These are phyloP conservation scores for Heliothis peltigera DNA, from an alignment of 2,888 invertebrate species.

Conservation along the genomic window DNA sequence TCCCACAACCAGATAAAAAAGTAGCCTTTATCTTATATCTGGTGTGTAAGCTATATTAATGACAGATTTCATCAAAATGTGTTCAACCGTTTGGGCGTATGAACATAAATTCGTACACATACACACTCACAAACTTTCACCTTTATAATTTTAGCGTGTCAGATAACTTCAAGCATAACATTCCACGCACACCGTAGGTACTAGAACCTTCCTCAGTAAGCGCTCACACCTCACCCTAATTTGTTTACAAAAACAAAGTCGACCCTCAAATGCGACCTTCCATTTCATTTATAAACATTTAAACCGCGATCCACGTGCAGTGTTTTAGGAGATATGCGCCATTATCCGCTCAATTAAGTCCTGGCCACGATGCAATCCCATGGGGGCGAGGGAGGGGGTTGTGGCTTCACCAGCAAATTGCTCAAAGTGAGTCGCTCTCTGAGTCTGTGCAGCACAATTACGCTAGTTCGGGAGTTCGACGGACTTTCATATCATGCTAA, in stretches of 20 bases:
- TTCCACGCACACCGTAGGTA: background rate
- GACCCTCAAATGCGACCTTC: background rate
- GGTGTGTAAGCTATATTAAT: too few species aligned
- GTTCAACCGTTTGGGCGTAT: too few species aligned
- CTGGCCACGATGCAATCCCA: slow-evolving; percentile 32
- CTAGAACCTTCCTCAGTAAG: background rate
- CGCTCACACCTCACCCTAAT: slow-evolving; percentile 7
- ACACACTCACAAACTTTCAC: too few species aligned
- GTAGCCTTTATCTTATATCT: too few species aligned
- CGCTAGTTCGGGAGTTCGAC: slow-evolving; percentile 27
- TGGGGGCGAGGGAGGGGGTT: slow-evolving; percentile 4
- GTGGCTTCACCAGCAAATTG: slow-evolving; percentile 46
- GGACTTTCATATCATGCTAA: slow-evolving; percentile 17
- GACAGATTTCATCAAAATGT: too few species aligned
- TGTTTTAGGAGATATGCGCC: slow-evolving; percentile 50
- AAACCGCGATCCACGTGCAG: slow-evolving; percentile 28
- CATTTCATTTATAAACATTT: slow-evolving; percentile 39
- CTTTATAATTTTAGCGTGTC: too few species aligned
- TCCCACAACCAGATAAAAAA: too few species aligned
- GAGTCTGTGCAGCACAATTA: slow-evolving; percentile 11
- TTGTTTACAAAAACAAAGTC: slow-evolving; percentile 28
- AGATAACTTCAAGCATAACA: background rate
- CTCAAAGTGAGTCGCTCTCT: slow-evolving; percentile 42
- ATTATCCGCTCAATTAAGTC: slow-evolving; percentile 56
- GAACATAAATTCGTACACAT: too few species aligned